Base-by-base conservation (phyloP, 1,140 invertebrate genomes). In the Protaetia brevitarsis region DNA sequence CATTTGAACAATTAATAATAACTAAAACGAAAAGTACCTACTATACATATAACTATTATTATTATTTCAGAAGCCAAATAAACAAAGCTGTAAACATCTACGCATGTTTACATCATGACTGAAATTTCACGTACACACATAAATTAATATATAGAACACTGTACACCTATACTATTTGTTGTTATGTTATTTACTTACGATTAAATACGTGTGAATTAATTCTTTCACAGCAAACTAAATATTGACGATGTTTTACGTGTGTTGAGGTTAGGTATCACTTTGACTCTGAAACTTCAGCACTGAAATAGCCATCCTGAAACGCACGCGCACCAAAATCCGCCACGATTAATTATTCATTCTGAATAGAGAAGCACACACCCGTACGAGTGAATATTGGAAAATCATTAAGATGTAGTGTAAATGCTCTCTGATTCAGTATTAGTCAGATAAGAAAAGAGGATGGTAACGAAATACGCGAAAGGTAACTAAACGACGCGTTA, bases 221-320 rank as follows among this genome's bases (percentile, higher is more conserved):
- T 51, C 19, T 51, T 16, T 1, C 41, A 51, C 41, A 23, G 19
- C 26, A 51, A 37, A 51, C 16, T 10, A 51, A 21, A 7, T 21
- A 19, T 19, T 21, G 10, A 51, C 26, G 26, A 51, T 51, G 6
- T 11, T 23, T 0, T 23, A 26, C 41, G 5, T 7, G 11, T 23
- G 5, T 51, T 51, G 41, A 51, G 41, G 41, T 51, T 51, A 51
- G 4, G 11, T 51, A 16, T 16, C 41, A 23, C 19, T 23, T 10
- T 0, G 41, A 19, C 26, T 19, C 41, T 51, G 41, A 51, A 51
- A 51, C 11, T 51, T 51, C 19, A 51, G 16, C 3, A 19, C 41
- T 51, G 41, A 51, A 51, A 51, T 51, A 51, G 11, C 41, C 41
- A n/a, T n/a, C n/a, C 26, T 16, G 26, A 51, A 51, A 51, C 41